phyloP scores from a whole-genome alignment of 2,888 invertebrate species.

The Drosophila kanekoi region DNA sequence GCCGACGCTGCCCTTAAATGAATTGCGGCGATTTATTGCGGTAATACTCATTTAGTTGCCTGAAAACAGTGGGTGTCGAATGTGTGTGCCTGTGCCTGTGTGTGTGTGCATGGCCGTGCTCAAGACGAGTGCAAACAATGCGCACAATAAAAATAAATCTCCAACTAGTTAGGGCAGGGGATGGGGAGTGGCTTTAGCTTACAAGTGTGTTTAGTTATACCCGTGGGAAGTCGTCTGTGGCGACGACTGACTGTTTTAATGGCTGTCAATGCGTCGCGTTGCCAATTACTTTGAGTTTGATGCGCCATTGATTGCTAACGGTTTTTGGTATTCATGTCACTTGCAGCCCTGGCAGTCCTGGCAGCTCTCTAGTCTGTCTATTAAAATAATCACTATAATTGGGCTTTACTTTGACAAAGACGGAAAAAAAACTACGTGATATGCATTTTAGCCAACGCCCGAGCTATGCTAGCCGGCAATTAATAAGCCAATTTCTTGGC shows the following conservation, averaged over 20 bases:
- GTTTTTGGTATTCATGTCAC: constrained; percentile 73
- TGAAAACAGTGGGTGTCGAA: constrained; percentile 46
- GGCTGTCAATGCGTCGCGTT: constrained; percentile 47
- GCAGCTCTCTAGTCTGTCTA: constrained; percentile 27
- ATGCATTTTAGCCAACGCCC: constrained; percentile 55
- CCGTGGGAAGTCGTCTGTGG: constrained; percentile 73
- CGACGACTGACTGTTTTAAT: constrained; percentile 47
- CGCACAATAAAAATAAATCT: constrained; percentile 80
- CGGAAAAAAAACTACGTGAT: constrained; percentile 62
- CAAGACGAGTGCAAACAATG: constrained; percentile 77
- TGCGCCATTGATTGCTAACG: constrained; percentile 43
- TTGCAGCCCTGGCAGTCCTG: constrained; percentile 62
- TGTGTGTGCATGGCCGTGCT: constrained; percentile 26
- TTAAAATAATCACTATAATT: constrained; percentile 80
- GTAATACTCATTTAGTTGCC: constrained; percentile 78
- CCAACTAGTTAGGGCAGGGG: constrained; percentile 25
- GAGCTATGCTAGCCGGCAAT: constrained; percentile 47
- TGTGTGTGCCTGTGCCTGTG: constrained; percentile 5
- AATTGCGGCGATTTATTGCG: constrained; percentile 82
- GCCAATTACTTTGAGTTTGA: constrained; percentile 53
- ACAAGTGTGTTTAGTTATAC: constrained; percentile 71
- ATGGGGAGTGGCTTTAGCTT: constrained; percentile 8
- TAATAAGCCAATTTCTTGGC: constrained; percentile 65
- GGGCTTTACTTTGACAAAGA: constrained; percentile 65
- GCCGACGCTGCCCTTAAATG: constrained; percentile 70